Conservation (phyloP, 2,888 invertebrate genomes). For the Pyralis farinalis region DNA sequence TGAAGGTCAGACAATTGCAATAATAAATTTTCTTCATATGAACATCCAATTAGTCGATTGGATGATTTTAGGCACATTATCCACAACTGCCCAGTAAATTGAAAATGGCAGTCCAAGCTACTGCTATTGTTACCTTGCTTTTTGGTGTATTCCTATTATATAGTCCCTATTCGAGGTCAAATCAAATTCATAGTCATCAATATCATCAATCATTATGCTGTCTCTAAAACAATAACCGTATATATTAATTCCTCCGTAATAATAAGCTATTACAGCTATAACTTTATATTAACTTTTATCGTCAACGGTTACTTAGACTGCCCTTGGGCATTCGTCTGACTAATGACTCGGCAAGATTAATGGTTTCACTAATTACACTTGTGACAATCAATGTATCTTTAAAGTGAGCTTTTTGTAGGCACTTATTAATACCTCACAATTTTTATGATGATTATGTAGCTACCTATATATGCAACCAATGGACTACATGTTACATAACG, state of each 20-base stretch:
- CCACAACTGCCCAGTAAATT: no score
- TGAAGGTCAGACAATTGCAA: no score
- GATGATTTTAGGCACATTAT: no score
- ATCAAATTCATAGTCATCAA: conserved; percentile 32
- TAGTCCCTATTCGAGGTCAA: conserved; percentile 14
- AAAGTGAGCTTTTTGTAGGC: conserved; percentile 50
- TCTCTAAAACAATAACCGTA: conserved; percentile 73
- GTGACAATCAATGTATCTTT: conserved; percentile 69
- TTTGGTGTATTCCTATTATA: no score
- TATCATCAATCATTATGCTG: conserved; percentile 64
- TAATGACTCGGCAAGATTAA: conserved; percentile 72
- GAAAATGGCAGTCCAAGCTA: no score
- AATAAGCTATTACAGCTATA: conserved; percentile 66
- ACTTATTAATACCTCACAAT: conserved; percentile 20
- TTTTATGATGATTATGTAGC: conserved; percentile 9
- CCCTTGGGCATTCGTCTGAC: conserved; percentile 64
- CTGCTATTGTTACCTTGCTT: no score
- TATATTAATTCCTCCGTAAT: conserved; percentile 63
- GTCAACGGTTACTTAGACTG: conserved; percentile 70
- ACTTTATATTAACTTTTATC: conserved; percentile 62
- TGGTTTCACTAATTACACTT: conserved; percentile 72
- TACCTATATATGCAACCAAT: conserved; percentile 4
- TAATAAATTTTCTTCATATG: no score
- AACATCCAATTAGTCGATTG: no score
- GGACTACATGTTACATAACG: neutral